Conservation (phyloP, 2,797 vertebrate genomes). For the Crax fasciolata region DNA sequence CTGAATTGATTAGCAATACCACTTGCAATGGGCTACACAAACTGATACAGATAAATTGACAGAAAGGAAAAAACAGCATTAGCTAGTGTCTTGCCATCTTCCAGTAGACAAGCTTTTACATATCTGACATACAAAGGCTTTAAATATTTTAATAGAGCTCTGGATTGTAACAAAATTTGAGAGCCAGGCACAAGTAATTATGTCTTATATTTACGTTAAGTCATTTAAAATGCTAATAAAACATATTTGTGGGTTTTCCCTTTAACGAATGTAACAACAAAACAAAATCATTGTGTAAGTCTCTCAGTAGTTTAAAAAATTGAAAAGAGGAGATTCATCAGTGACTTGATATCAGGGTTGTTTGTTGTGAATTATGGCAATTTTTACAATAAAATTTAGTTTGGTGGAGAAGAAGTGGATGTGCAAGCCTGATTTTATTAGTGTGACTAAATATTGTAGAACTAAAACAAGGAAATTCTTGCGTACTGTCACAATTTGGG, state of each 20-base stretch:
- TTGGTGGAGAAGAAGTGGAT: slow-evolving; percentile 80
- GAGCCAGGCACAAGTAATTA: slow-evolving; percentile 55
- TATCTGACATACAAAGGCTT: slow-evolving; percentile 17
- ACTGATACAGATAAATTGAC: slow-evolving; percentile 40
- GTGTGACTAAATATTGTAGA: slow-evolving; percentile 73
- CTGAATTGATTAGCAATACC: slow-evolving; percentile 65
- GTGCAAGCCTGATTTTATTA: slow-evolving; percentile 79
- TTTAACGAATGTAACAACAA: slow-evolving; percentile 61
- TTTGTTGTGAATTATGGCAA: slow-evolving; percentile 78
- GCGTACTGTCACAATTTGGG: slow-evolving; percentile 73
- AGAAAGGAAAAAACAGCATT: slow-evolving; percentile 17
- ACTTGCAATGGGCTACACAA: slow-evolving; percentile 23
- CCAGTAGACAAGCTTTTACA: not conserved
- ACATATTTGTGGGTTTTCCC: slow-evolving; percentile 57
- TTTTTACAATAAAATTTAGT: slow-evolving; percentile 76
- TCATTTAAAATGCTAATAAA: slow-evolving; percentile 67
- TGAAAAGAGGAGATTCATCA: slow-evolving; percentile 48
- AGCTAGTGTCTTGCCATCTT: not conserved
- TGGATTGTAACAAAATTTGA: slow-evolving; percentile 58
- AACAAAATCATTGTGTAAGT: slow-evolving; percentile 38
- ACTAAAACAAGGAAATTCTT: slow-evolving; percentile 79
- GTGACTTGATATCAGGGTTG: slow-evolving; percentile 56
- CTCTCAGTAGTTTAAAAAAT: slow-evolving; percentile 38
- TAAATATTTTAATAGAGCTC: slow-evolving; percentile 40
- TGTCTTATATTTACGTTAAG: slow-evolving; percentile 58